These are phyloP conservation scores for Drosophila kokeensis DNA, from an alignment of 2,888 invertebrate genomes.

Conservation along the genomic window DNA sequence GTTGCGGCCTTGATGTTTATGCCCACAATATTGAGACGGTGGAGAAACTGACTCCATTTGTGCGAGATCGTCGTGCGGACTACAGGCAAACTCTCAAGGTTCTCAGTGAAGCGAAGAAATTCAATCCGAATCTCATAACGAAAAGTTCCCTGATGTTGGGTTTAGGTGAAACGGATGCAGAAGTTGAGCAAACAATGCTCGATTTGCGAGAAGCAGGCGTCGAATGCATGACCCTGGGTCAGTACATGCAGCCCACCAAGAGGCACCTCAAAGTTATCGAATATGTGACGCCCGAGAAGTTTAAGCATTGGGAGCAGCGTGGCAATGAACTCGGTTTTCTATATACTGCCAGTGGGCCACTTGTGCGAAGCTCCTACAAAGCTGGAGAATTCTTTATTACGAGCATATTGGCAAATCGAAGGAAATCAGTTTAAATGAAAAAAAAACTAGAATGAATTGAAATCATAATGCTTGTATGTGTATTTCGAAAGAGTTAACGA, in stretches of 20 bases:
- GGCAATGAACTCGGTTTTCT: constrained; percentile 95
- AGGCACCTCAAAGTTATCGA: constrained; percentile 96
- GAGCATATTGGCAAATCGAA: constrained; percentile 89
- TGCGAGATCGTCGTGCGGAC: constrained; percentile 96
- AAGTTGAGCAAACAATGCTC: constrained; percentile 94
- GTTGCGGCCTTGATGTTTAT: constrained; percentile 96
- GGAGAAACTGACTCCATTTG: constrained; percentile 94
- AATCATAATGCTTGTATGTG: constrained; percentile 7
- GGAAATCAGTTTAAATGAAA: constrained; percentile 32
- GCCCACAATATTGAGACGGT: constrained; percentile 99
- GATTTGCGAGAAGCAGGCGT: constrained; percentile 93
- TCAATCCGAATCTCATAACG: constrained; percentile 93
- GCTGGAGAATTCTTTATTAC: constrained; percentile 98
- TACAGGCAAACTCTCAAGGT: constrained; percentile 95
- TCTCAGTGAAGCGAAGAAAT: constrained; percentile 91
- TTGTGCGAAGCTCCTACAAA: constrained; percentile 98
- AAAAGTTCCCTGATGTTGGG: constrained; percentile 99
- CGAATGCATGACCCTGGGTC: constrained; percentile 98
- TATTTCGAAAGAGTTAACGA: constrained; percentile 23
- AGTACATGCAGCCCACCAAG: constrained; percentile 99
- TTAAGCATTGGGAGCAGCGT: constrained; percentile 92
- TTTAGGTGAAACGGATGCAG: constrained; percentile 94
- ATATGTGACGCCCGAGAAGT: constrained; percentile 98
- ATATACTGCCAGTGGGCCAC: constrained; percentile 98
- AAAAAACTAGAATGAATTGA: background rate